Evolutionary conservation across 2,888 invertebrate species (phyloP), one percentile per base, ranked within the genome.

Genomic region (Frankliniella fusca): DNA sequence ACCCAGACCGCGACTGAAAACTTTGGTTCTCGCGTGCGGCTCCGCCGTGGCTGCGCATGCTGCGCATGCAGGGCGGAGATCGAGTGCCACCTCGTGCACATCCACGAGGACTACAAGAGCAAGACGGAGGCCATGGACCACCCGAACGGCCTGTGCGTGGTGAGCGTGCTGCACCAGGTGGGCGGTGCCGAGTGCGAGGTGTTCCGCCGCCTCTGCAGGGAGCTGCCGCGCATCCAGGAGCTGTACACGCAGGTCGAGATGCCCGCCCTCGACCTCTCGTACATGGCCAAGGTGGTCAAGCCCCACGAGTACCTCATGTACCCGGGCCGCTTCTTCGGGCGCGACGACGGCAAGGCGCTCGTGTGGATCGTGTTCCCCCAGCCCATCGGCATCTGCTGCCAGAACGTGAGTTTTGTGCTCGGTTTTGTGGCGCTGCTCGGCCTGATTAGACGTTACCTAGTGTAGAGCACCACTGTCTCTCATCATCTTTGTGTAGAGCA

Each of bases 51-150:
- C n/a, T n/a, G n/a, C n/a, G n/a, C n/a, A n/a, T n/a, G n/a, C n/a
- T n/a, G 2, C 7, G 54, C 54, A 2, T 18, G 10, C 54, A 54
- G 70, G 27, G 9, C 70, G 11, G 70, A 76, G 70, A 76, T 76
- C 70, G 70, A 76, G 27, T 76, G 70, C 70, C 70, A 76, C 70
- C 27, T 76, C 9, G 70, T 76, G 70, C 70, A 76, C 70, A 27
- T 76, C 70, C 70, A 27, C 70, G 70, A 76, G 70, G 27, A 76
- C 70, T 76, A 76, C 70, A 76, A 76, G 70, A 76, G 70, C 70
- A 76, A 76, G 70, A 76, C 70, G 70, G 70, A 76, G 70, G 70
- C 70, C 70, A 76, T 76, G 70, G 70, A 76, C 70, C 70, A 76
- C 70, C 70, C 70, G 27, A 76, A 76, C 70, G 70, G 70, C 11